Evolutionary conservation across 2,797 vertebrate genomes (phyloP), one percentile per base, ranked within the genome.

Genomic region (Sebastes iracundus): DNA sequence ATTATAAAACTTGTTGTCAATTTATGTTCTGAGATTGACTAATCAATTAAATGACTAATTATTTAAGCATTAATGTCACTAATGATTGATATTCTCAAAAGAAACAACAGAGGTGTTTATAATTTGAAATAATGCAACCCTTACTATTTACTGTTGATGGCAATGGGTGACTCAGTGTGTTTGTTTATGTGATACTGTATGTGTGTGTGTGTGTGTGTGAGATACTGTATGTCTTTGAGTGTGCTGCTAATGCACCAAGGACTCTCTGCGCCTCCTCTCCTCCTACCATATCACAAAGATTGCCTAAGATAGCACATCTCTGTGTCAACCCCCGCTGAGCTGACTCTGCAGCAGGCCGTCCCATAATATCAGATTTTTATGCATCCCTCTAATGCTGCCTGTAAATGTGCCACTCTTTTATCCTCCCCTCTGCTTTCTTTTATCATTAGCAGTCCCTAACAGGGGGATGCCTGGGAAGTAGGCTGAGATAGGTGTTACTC

Each of bases 301-400:
- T 79, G 86, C 87, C 81, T 77, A 25, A 80, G 90, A 89, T 81
- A 78, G 76, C 89, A 87, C 81, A 90, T 92, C 86, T 85, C 85
- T 7, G 75, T 86, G 87, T 90, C 75, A 85, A 75, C 82, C 86
- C 93, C 90, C 18, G 63, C 91, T 88, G 91, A 75, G 91, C 87
- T 77, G 87, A 88, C 89, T 87, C 87, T 87, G 84, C 92, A 87
- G 91, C 87, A 81, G 86, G 72, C 90, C 68, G 7, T 86, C 81
- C 85, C 71, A 75, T 93, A 92, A 94, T 94, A 88, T 90, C 88
- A 63, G 14, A 92, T 91, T 90, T 93, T 88, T 92, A 94, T 93
- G 93, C 90, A 73, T 85, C 80, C 75, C 83, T 90, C 75, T 92
- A 89, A 94, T 85, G 75, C 73, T 13, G 82, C 77, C 72, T 85